Percentiles rank a stretch among this genome's conserved stretches.
Evolutionary conservation across 1,140 invertebrate species (phyloP).

Genomic region (Drosophila micromelanica): DNA sequence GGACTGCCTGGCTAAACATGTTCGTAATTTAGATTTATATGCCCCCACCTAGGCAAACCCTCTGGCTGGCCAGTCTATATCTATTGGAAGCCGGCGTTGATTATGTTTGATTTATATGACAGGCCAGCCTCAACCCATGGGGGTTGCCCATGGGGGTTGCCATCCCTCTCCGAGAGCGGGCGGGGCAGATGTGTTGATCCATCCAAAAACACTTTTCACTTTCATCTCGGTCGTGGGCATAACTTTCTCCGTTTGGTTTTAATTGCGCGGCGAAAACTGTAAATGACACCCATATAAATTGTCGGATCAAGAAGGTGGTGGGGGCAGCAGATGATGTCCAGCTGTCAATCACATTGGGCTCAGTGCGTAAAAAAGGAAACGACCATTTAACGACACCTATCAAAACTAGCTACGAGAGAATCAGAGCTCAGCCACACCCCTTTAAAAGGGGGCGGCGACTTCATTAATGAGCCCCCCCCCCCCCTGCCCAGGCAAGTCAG

Average conservation of each 20-base stretch:
- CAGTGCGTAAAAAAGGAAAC: conserved; percentile 69
- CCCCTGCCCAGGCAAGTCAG: not conserved
- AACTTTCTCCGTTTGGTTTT: conserved; percentile 47
- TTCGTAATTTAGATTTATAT: conserved; percentile 77
- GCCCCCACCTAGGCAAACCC: conserved; percentile 12
- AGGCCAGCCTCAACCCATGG: conserved; percentile 35
- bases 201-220: conserved; percentile 23
- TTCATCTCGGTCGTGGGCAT: conserved; percentile 41
- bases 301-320: not conserved
- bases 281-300: conserved; percentile 68
- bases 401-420: conserved; percentile 26
- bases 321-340: conserved; percentile 39
- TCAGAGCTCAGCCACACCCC: conserved; percentile 21
- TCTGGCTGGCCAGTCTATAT: conserved; percentile 40
- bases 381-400: conserved; percentile 64
- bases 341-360: conserved; percentile 72
- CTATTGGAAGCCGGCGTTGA: conserved; percentile 71
- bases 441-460: conserved; percentile 33
- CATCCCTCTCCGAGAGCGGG: not conserved
- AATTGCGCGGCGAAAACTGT: conserved; percentile 61
- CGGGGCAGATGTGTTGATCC: conserved; percentile 66
- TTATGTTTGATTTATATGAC: conserved; percentile 80
- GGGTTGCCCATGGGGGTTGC: conserved; percentile 48
- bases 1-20: conserved; percentile 3
- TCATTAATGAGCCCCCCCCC: conserved; percentile 72